Percentiles rank a stretch among this genome's conserved stretches.
Evolutionary conservation across 2,113 vertebrate genomes (phyloP).

Genomic region (Anthoscopus minutus): DNA sequence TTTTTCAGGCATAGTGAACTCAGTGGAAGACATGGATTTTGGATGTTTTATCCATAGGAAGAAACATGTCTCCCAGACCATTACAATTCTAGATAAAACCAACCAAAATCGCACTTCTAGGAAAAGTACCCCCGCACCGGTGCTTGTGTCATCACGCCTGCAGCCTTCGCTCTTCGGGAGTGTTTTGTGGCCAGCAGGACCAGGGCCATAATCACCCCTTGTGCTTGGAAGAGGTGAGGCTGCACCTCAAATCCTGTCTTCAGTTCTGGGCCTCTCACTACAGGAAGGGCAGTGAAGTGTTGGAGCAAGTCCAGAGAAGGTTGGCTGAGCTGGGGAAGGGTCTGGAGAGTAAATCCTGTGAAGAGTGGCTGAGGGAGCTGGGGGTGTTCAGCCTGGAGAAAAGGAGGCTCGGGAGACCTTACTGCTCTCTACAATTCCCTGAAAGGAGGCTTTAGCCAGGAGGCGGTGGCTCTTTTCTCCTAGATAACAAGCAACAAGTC

Average conservation of each 20-base stretch:
- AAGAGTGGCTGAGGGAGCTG: background rate
- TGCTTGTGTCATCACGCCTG: background rate
- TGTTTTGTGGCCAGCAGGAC: background rate
- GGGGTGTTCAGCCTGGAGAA: background rate
- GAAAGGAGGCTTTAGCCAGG: no score
- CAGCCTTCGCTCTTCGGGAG: rapidly evolving
- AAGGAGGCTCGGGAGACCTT: no score
- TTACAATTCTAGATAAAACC: background rate
- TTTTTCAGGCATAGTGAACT: background rate
- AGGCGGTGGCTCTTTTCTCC: background rate
- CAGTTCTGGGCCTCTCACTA: rapidly evolving
- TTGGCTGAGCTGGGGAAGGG: rapidly evolving
- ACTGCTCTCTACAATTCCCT: background rate
- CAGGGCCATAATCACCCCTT: rapidly evolving
- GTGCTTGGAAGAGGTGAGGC: background rate
- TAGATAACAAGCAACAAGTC: background rate
- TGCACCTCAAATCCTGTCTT: background rate
- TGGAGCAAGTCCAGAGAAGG: background rate
- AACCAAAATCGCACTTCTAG: background rate
- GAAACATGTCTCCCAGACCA: no score
- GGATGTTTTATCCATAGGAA: background rate
- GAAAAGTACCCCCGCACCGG: rapidly evolving
- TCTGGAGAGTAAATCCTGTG: background rate
- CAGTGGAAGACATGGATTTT: rapidly evolving
- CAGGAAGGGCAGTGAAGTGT: background rate